These are phyloP conservation scores for Nasonia vitripennis DNA, from an alignment of 1,140 invertebrate species.

Conservation along the genomic window DNA sequence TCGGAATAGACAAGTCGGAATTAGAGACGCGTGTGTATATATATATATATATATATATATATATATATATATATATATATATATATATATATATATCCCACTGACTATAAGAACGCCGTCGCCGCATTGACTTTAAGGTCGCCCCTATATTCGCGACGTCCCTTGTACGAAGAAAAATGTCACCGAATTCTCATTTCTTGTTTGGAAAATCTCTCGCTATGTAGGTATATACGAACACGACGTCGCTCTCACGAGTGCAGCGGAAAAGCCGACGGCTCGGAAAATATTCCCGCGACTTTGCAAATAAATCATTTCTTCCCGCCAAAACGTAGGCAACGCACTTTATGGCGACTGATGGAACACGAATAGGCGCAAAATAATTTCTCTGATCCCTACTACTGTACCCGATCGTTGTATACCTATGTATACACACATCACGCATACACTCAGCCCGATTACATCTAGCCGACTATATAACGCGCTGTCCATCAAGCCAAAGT, in stretches of 20 bases:
- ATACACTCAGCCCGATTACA: too few relatives aligned
- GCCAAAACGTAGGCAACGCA: too few relatives aligned
- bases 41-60: not conserved
- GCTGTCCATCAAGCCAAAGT: not conserved
- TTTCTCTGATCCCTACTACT: not conserved
- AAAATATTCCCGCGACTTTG: not conserved
- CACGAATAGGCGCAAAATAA: not conserved
- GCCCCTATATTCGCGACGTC: not conserved
- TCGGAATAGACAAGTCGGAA: slow-evolving; percentile 45
- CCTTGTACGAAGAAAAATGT: not conserved
- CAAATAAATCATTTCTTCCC: not conserved
- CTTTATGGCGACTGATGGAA: not conserved
- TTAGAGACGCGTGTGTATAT: not conserved
- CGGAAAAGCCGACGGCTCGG: too few relatives aligned
- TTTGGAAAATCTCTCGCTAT: not conserved
- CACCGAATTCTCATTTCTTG: not conserved
- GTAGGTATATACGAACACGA: not conserved
- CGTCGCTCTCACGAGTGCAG: not conserved
- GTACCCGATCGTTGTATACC: too few relatives aligned
- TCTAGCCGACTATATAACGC: too few relatives aligned
- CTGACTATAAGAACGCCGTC: too few relatives aligned
- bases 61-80: too few relatives aligned
- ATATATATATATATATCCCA: too few relatives aligned
- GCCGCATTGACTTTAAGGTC: not conserved
- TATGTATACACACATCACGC: too few relatives aligned